Conservation (phyloP, 2,113 vertebrate genomes). For the Vidua chalybeata region DNA sequence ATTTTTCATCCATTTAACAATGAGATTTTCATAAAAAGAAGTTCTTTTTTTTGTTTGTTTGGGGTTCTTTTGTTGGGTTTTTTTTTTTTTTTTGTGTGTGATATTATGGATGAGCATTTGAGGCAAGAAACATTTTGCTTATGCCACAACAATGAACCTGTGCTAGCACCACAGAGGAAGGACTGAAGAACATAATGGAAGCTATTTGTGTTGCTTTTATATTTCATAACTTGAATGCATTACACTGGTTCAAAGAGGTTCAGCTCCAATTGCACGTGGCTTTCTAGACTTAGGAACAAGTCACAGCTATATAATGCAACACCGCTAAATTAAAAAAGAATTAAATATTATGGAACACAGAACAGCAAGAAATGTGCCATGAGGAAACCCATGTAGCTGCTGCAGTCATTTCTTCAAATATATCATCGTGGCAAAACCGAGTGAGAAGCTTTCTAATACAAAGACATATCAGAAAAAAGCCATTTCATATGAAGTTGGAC, state of each 20-base stretch:
- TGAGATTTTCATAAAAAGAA: slow-evolving; percentile 44
- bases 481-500: slow-evolving; percentile 66
- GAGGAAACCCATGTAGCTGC: background rate
- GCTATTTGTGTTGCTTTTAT: background rate
- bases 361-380: background rate
- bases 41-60: background rate
- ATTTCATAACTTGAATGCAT: background rate
- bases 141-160: background rate
- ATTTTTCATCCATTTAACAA: slow-evolving; percentile 60
- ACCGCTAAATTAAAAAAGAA: background rate
- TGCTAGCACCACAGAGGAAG: background rate
- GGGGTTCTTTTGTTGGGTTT: background rate
- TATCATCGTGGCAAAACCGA: slow-evolving; percentile 36
- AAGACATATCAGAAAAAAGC: slow-evolving; percentile 65
- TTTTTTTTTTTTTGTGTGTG: background rate
- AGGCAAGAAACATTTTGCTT: slow-evolving; percentile 3
- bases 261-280: background rate
- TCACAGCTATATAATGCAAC: background rate
- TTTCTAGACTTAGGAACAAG: background rate
- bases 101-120: background rate
- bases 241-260: background rate
- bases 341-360: background rate
- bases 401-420: slow-evolving; percentile 30
- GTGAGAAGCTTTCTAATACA: slow-evolving; percentile 52
- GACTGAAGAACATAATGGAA: background rate